phyloP scores from a whole-genome alignment of 1,140 invertebrate species.

The Pachypsylla venusta region DNA sequence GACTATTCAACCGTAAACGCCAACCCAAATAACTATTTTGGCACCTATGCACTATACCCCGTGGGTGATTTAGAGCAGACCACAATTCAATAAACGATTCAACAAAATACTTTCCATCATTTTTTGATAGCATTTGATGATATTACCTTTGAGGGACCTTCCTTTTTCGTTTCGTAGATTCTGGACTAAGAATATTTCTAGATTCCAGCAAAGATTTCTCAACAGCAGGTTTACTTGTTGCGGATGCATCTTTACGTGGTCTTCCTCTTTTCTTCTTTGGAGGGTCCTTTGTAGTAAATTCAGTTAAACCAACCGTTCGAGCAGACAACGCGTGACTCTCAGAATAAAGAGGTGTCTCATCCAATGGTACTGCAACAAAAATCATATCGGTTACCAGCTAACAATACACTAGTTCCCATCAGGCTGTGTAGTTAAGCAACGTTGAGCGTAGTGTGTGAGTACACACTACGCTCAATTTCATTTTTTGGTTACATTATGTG shows the following conservation, averaged over 20 bases:
- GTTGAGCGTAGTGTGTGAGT: too few species aligned
- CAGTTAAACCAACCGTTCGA: neutral
- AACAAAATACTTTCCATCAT: neutral
- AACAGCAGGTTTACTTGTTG: neutral
- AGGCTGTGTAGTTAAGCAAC: neutral
- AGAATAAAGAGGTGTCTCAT: neutral
- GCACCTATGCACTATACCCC: neutral
- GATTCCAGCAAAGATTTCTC: neutral
- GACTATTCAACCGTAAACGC: too few species aligned
- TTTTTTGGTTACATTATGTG: neutral
- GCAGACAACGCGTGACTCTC: neutral
- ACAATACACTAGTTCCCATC: neutral
- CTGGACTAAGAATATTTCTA: neutral
- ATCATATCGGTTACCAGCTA: neutral
- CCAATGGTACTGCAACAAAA: neutral
- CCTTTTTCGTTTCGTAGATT: neutral
- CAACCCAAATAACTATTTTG: neutral
- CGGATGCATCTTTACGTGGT: neutral
- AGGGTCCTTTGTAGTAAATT: neutral
- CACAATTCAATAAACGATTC: neutral
- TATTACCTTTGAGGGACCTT: conserved; percentile 1
- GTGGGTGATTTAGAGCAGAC: neutral
- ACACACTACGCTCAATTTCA: neutral
- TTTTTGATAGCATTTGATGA: neutral
- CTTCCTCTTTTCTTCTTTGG: conserved; percentile 3